Conservation (phyloP, 2,888 invertebrate species). For the Euphydryas editha region DNA sequence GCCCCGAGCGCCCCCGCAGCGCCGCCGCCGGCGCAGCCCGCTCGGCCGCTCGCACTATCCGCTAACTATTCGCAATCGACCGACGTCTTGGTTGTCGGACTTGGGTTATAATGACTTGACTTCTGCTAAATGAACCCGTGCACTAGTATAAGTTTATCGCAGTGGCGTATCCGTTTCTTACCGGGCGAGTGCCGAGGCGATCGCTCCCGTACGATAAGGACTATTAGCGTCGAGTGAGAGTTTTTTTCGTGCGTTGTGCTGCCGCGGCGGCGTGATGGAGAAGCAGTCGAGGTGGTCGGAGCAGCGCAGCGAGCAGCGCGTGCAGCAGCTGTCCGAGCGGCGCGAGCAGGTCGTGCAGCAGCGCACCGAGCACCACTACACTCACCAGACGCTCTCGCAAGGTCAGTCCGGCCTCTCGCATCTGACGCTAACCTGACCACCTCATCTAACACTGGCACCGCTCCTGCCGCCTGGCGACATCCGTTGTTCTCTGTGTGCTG, state of each 20-base stretch:
- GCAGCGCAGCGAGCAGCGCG: slow-evolving; percentile 73
- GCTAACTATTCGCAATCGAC: slow-evolving; percentile 96
- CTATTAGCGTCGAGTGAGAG: slow-evolving; percentile 78
- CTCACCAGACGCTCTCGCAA: slow-evolving; percentile 89
- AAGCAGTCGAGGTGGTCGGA: slow-evolving; percentile 86
- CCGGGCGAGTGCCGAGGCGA: slow-evolving; percentile 68
- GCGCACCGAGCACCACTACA: slow-evolving; percentile 90
- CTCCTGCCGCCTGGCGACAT: slow-evolving; percentile 38
- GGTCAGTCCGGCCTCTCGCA: slow-evolving; percentile 80
- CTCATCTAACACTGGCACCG: background rate
- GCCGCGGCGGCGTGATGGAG: slow-evolving; percentile 85
- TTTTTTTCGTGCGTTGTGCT: slow-evolving; percentile 76
- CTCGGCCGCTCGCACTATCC: slow-evolving; percentile 86
- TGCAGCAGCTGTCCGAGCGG: slow-evolving; percentile 74
- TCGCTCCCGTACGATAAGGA: slow-evolving; percentile 67
- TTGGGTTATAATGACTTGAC: slow-evolving; percentile 91
- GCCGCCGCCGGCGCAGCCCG: slow-evolving; percentile 49
- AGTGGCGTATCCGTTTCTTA: slow-evolving; percentile 75
- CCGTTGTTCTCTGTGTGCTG: slow-evolving; percentile 38
- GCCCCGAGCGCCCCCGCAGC: slow-evolving; percentile 54
- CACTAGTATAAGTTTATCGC: slow-evolving; percentile 79
- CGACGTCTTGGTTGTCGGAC: slow-evolving; percentile 93
- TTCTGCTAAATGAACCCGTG: slow-evolving; percentile 87
- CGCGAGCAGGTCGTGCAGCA: slow-evolving; percentile 81
- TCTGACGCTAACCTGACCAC: background rate